Percentiles rank a stretch among this genome's conserved stretches.
These are phyloP conservation scores for Cairina moschata DNA, from an alignment of 2,113 vertebrate species.

Conservation along the genomic window DNA sequence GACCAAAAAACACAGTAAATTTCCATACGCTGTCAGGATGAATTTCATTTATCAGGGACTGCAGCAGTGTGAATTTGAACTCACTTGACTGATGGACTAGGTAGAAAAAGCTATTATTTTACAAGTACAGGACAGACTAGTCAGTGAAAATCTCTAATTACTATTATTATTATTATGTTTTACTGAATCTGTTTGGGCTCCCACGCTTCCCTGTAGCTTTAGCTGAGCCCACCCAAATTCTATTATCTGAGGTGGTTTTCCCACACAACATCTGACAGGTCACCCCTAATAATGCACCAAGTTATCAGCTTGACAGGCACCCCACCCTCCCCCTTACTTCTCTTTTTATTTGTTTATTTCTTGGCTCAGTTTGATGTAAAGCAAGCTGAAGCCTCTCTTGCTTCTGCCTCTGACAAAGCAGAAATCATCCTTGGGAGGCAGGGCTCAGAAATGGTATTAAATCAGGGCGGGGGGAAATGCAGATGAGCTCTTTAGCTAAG, in stretches of 20 bases:
- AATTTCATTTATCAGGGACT: slow-evolving; percentile 14
- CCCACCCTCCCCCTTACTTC: not conserved
- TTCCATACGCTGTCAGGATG: slow-evolving; percentile 34
- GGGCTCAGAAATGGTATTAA: not conserved
- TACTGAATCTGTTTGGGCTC: not conserved
- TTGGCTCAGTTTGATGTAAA: not conserved
- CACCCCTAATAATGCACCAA: not conserved
- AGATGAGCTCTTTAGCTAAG: not conserved
- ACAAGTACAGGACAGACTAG: not conserved
- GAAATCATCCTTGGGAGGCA: not conserved
- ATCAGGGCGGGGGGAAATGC: not conserved
- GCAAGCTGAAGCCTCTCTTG: not conserved
- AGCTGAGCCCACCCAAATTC: not conserved
- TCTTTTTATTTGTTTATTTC: not conserved
- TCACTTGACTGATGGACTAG: not conserved
- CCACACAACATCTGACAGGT: not conserved
- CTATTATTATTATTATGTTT: not conserved
- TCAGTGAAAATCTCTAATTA: not conserved
- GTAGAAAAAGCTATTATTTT: slow-evolving; percentile 22
- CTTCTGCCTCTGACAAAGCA: not conserved
- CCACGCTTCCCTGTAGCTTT: not conserved
- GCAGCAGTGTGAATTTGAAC: slow-evolving; percentile 45
- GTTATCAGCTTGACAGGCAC: not conserved
- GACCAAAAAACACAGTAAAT: slow-evolving; percentile 35
- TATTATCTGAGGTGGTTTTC: not conserved